These are phyloP conservation scores for Caenorhabditis sp. DNA, from an alignment of 2,888 invertebrate species.

Conservation along the genomic window DNA sequence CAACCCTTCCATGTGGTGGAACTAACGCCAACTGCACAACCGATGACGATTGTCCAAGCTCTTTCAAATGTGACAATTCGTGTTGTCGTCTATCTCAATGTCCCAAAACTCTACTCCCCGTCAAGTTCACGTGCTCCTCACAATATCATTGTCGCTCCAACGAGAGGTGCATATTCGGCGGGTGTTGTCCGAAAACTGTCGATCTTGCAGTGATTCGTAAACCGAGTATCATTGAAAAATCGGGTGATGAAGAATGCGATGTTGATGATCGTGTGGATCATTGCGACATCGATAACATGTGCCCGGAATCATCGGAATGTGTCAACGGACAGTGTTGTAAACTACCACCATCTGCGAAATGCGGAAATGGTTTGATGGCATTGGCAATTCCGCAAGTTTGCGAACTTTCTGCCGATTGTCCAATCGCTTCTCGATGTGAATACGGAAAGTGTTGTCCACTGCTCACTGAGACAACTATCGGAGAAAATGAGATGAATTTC, in stretches of 20 bases:
- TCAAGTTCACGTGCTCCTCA: slow-evolving; percentile 43
- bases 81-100: slow-evolving; percentile 55
- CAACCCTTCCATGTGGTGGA: slow-evolving; percentile 26
- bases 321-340: slow-evolving; percentile 55
- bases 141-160: slow-evolving; percentile 49
- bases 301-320: slow-evolving; percentile 57
- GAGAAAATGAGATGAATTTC: not conserved
- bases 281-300: slow-evolving; percentile 51
- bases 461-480: not conserved
- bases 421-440: slow-evolving; percentile 53
- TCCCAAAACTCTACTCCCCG: slow-evolving; percentile 35
- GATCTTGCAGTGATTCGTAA: slow-evolving; percentile 12
- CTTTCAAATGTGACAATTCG: slow-evolving; percentile 46
- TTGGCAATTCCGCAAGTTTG: slow-evolving; percentile 50
- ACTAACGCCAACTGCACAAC: slow-evolving; percentile 45
- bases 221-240: not conserved
- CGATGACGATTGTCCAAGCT: slow-evolving; percentile 51
- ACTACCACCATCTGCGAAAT: slow-evolving; percentile 23
- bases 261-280: slow-evolving; percentile 36
- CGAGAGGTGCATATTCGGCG: slow-evolving; percentile 51
- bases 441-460: slow-evolving; percentile 57
- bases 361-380: slow-evolving; percentile 48
- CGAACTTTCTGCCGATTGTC: slow-evolving; percentile 52
- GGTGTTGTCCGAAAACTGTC: slow-evolving; percentile 47
- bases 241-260: slow-evolving; percentile 16